phyloP scores from a whole-genome alignment of 2,113 vertebrate genomes.

The Pandion haliaetus region DNA sequence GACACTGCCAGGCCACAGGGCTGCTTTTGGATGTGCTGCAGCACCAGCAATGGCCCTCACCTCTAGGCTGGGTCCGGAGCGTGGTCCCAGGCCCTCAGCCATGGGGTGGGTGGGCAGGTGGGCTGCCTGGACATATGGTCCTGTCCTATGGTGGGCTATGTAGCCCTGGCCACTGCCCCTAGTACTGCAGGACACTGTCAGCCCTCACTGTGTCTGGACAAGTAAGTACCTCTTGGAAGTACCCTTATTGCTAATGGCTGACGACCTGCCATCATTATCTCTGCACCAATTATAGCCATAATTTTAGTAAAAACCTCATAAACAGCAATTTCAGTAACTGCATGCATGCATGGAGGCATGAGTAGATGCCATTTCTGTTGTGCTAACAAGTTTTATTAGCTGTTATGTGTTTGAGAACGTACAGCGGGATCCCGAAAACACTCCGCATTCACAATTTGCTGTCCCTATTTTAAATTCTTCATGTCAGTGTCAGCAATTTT shows the following conservation, averaged over 20 bases:
- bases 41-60: not conserved
- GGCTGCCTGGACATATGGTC: not conserved
- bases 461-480: not conserved
- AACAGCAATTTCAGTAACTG: not conserved
- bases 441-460: not conserved
- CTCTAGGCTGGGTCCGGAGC: not conserved
- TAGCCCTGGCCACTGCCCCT: not conserved
- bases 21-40: not conserved
- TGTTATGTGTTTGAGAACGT: not conserved
- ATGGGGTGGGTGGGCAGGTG: not conserved
- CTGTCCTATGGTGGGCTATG: accelerated
- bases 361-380: not conserved
- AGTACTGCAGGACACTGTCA: not conserved
- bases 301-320: not conserved
- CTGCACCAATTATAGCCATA: not conserved
- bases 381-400: not conserved
- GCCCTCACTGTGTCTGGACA: not conserved
- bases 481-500: not conserved
- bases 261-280: not conserved
- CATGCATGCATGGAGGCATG: accelerated
- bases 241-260: not conserved
- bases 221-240: not conserved
- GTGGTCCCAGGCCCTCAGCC: not conserved
- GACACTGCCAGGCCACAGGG: no score
- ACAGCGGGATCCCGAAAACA: not conserved